These are phyloP conservation scores for Neostethus bicornis DNA, from an alignment of 2,797 vertebrate genomes.

Conservation along the genomic window DNA sequence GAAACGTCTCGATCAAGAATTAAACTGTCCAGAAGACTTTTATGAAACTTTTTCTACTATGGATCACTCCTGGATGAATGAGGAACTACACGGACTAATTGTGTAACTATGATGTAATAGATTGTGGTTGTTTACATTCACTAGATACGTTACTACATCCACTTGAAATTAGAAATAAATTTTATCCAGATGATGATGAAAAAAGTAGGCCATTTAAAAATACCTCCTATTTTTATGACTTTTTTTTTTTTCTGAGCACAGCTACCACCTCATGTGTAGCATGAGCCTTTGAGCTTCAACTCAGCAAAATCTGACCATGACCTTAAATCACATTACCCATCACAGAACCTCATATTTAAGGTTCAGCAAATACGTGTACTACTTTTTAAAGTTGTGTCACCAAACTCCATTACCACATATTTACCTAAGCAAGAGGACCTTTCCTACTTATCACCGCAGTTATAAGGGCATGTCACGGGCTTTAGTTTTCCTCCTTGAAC, in stretches of 20 bases:
- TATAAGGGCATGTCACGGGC: constrained; percentile 56
- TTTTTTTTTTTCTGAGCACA: not conserved
- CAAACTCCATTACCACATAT: not conserved
- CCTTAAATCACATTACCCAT: not conserved
- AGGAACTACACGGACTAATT: too few species aligned
- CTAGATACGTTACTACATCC: too few species aligned
- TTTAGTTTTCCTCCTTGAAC: constrained; percentile 68
- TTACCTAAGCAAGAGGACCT: constrained; percentile 1
- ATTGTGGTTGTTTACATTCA: too few species aligned
- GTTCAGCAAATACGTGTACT: not conserved
- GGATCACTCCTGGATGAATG: too few species aligned
- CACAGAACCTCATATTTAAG: not conserved
- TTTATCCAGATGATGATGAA: constrained; percentile 1
- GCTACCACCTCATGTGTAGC: not conserved
- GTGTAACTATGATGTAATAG: too few species aligned
- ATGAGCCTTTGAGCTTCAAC: not conserved
- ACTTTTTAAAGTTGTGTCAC: constrained; percentile 11
- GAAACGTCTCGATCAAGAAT: too few species aligned
- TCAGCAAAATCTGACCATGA: not conserved
- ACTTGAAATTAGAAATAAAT: not conserved
- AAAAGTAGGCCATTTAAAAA: not conserved
- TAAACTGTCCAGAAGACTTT: too few species aligned
- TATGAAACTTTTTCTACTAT: too few species aligned
- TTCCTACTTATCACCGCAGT: constrained; percentile 21
- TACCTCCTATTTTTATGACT: not conserved